phyloP scores from a whole-genome alignment of 1,140 invertebrate species.

The Holcopasites calliopsidis region DNA sequence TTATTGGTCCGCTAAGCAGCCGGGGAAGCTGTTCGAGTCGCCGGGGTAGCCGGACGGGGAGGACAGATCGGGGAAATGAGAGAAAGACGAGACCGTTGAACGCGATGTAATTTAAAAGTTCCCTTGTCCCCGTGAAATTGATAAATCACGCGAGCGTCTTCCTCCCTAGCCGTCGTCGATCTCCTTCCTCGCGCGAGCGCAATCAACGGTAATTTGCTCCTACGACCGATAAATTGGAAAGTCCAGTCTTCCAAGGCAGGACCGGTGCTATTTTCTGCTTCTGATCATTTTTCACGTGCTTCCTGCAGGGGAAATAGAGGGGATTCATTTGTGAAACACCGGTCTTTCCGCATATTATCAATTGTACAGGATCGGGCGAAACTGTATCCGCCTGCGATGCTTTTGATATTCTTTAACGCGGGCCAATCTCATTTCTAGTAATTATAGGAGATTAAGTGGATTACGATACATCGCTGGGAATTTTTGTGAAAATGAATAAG shows the following conservation, averaged over 20 bases:
- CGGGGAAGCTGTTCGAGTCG: slow-evolving; percentile 22
- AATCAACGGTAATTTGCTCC: slow-evolving; percentile 23
- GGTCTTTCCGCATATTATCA: too few species aligned
- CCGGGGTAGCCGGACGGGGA: not conserved
- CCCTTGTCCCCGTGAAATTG: slow-evolving; percentile 67
- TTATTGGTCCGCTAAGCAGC: slow-evolving; percentile 24
- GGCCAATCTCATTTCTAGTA: too few species aligned
- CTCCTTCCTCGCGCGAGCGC: not conserved
- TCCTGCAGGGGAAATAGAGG: not conserved
- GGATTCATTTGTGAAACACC: too few species aligned
- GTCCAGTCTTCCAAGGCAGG: not conserved
- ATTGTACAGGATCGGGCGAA: too few species aligned
- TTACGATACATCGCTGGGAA: too few species aligned
- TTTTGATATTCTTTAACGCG: too few species aligned
- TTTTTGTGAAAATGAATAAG: too few species aligned
- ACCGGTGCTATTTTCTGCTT: not conserved
- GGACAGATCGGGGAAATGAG: slow-evolving; percentile 50
- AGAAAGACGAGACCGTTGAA: slow-evolving; percentile 61
- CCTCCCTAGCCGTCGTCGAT: slow-evolving; percentile 40
- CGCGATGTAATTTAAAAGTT: slow-evolving; percentile 72
- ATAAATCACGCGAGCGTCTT: slow-evolving; percentile 50
- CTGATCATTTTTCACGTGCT: not conserved
- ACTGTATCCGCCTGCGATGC: too few species aligned
- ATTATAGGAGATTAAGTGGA: too few species aligned
- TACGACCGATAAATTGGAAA: slow-evolving; percentile 19